These are phyloP conservation scores for Lasiommata megera DNA, from an alignment of 2,888 invertebrate genomes.

Conservation along the genomic window DNA sequence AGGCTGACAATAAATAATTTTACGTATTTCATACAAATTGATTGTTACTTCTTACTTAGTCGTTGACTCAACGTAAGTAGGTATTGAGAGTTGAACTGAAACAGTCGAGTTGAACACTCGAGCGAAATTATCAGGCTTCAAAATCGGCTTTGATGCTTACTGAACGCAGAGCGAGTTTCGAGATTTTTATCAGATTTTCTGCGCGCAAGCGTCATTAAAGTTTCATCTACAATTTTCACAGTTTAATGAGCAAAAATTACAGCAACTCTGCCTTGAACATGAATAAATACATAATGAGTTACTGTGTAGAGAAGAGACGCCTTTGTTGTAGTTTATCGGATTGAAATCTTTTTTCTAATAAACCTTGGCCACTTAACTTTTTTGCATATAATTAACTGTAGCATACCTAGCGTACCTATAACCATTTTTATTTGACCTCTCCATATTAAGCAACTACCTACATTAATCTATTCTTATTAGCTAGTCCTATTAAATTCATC, in stretches of 20 bases:
- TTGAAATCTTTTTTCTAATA: conserved; percentile 46
- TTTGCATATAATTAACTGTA: conserved; percentile 6
- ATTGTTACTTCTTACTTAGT: too few relatives aligned
- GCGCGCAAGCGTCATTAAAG: neutral
- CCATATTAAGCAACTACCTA: neutral
- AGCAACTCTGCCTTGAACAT: conserved; percentile 32
- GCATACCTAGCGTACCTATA: neutral
- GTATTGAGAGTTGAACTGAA: neutral
- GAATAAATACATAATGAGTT: conserved; percentile 49
- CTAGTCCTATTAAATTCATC: too few relatives aligned
- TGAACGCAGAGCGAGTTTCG: neutral
- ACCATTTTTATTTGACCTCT: neutral
- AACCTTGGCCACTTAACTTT: conserved; percentile 22
- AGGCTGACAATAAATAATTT: too few relatives aligned
- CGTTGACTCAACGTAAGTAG: too few relatives aligned
- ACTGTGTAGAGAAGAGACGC: conserved; percentile 37
- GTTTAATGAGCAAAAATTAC: neutral
- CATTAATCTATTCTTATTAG: too few relatives aligned
- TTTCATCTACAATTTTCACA: conserved; percentile 1
- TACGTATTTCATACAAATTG: too few relatives aligned
- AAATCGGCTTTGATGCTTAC: neutral
- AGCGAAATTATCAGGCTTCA: neutral
- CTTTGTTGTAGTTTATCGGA: conserved; percentile 41
- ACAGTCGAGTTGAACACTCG: neutral
- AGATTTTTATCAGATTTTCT: neutral